Percentiles rank a stretch among this genome's conserved stretches.
Evolutionary conservation across 2,113 vertebrate species (phyloP).

Genomic region (Nesogale talazaci): DNA sequence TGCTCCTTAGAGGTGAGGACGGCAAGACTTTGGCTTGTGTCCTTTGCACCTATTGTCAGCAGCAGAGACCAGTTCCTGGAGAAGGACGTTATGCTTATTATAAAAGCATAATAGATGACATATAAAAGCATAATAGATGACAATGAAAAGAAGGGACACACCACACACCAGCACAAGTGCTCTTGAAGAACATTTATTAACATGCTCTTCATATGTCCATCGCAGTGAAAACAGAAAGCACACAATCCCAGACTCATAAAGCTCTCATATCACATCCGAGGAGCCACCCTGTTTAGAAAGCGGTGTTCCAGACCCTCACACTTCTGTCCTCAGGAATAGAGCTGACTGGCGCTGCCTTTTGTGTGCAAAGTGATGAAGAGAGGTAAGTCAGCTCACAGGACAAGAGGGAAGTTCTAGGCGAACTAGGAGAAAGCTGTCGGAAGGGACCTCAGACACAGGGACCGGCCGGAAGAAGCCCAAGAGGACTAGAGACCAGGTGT

Average conservation of each 20-base stretch:
- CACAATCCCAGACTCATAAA: background rate
- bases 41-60: too few species aligned
- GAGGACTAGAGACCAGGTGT: accelerated
- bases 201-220: background rate
- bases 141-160: background rate
- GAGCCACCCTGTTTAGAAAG: background rate
- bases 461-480: accelerated
- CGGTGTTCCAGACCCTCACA: background rate
- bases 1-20: too few species aligned
- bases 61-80: too few species aligned
- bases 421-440: background rate
- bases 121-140: too few species aligned
- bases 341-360: too few species aligned
- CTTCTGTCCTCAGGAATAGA: background rate
- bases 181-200: background rate
- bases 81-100: too few species aligned
- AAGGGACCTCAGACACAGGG: background rate
- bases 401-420: accelerated
- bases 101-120: too few species aligned
- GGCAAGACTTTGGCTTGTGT: too few species aligned
- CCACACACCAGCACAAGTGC: background rate
- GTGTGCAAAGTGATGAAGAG: too few species aligned
- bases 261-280: background rate
- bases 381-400: background rate
- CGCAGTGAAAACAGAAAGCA: background rate